Evolutionary conservation across 2,888 invertebrate genomes (phyloP), one percentile per base, ranked within the genome.

Genomic region (Lochmaea crataegi): DNA sequence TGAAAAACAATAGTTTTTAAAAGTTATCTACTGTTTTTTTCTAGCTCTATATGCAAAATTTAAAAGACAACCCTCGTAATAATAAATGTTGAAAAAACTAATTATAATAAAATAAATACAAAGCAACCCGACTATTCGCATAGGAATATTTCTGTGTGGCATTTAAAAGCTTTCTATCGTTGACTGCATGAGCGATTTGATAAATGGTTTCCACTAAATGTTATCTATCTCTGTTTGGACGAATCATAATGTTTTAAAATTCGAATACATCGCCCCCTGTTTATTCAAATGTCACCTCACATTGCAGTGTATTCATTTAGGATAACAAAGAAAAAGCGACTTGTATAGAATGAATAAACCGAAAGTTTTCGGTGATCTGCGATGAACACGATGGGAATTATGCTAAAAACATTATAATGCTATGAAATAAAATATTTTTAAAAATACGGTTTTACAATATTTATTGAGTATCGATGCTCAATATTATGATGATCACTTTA

Each of bases 161-260:
- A 80, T 79, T n/a, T 80, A 77, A 77, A 79, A 78, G 61, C 42
- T 11, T 75, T 77, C 67, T 69, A 75, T 68, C 78, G 74, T 75
- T 79, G 38, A 63, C 61, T 63, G 61, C 38, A 78, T 77, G 78
- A 74, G 77, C 71, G 64, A 76, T 77, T 76, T 80, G 80, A 80
- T 80, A 78, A 80, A 80, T 80, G 78, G 78, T 75, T 76, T 74
- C 66, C 72, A 69, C 74, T 73, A 76, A 78, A 80, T 78, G 78
- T 77, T 79, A 79, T 77, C 74, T 75, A 76, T 78, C 77, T 79
- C 76, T 75, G 73, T 76, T 70, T 70, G 67, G 73, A 76, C 74
- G 75, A 77, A 77, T 78, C 75, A 76, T 76, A 78, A 78, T 76
- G 79, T 76, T 76, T 77, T 72, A 75, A 71, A 79, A 78, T 80